phyloP scores from a whole-genome alignment of 2,888 invertebrate genomes.

The Gryllus longicercus region DNA sequence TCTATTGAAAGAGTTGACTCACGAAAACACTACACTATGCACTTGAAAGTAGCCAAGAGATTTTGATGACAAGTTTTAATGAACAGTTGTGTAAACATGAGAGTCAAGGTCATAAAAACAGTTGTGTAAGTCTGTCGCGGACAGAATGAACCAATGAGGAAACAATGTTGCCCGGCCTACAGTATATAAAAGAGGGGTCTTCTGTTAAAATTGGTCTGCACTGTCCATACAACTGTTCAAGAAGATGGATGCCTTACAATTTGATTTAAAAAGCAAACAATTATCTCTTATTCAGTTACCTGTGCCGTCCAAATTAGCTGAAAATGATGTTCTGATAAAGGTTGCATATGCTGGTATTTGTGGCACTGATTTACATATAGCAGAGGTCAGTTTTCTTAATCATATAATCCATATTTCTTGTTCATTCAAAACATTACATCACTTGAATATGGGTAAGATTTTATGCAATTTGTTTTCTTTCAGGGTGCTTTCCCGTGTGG shows the following conservation, averaged over 20 bases:
- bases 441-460: neutral
- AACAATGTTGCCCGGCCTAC: neutral
- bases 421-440: neutral
- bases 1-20: too few relatives aligned
- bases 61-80: too few relatives aligned
- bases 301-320: conserved; percentile 51
- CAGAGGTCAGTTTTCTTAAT: conserved; percentile 53
- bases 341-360: conserved; percentile 68
- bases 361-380: conserved; percentile 69
- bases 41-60: too few relatives aligned
- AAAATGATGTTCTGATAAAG: conserved; percentile 61
- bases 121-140: neutral
- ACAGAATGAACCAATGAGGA: neutral
- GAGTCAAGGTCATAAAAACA: neutral
- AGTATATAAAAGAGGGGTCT: neutral
- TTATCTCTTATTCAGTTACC: conserved; percentile 51
- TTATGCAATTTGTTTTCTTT: conserved; percentile 33
- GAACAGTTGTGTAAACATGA: too few relatives aligned
- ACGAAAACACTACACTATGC: too few relatives aligned
- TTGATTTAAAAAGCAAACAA: conserved; percentile 50
- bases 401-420: neutral
- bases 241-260: conserved; percentile 58
- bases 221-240: too few relatives aligned
- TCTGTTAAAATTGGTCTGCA: too few relatives aligned
- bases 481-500: conserved; percentile 67